Percentiles rank a stretch among this genome's conserved stretches.
Conservation (phyloP, 2,888 invertebrate species). For the Acrobasis suavella region DNA sequence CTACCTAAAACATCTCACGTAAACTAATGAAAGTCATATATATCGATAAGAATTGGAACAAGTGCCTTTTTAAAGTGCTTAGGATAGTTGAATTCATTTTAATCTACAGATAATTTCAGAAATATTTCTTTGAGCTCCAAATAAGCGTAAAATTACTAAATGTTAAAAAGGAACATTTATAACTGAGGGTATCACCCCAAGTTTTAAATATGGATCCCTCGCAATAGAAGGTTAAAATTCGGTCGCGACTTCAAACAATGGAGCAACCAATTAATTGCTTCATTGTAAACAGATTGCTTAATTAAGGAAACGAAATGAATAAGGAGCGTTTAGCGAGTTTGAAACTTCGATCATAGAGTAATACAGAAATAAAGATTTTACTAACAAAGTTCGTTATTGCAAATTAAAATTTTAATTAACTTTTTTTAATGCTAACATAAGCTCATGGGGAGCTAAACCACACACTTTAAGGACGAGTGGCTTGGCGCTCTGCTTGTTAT, state of each 20-base stretch:
- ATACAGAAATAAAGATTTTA: neutral
- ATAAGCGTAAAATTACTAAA: neutral
- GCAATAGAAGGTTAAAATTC: slow-evolving; percentile 55
- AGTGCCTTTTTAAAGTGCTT: too few relatives aligned
- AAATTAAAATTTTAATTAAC: too few relatives aligned
- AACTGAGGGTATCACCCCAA: slow-evolving; percentile 29
- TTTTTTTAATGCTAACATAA: too few relatives aligned
- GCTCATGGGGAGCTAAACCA: too few relatives aligned
- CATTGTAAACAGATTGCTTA: slow-evolving; percentile 81
- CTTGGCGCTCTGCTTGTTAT: too few relatives aligned
- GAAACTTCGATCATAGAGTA: slow-evolving; percentile 39
- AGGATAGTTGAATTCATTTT: too few relatives aligned
- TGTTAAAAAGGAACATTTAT: neutral
- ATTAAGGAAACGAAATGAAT: slow-evolving; percentile 79
- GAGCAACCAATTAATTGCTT: slow-evolving; percentile 77
- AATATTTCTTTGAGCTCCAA: neutral
- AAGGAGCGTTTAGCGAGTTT: slow-evolving; percentile 71
- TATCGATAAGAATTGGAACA: too few relatives aligned
- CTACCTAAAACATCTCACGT: too few relatives aligned
- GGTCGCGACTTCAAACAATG: slow-evolving; percentile 62
- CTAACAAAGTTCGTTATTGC: too few relatives aligned
- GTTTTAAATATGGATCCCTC: slow-evolving; percentile 39
- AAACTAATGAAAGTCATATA: too few relatives aligned
- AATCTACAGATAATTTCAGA: neutral
- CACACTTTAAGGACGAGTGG: too few relatives aligned